phyloP scores from a whole-genome alignment of 2,113 vertebrate species.

The Puffinus mauretanicus region DNA sequence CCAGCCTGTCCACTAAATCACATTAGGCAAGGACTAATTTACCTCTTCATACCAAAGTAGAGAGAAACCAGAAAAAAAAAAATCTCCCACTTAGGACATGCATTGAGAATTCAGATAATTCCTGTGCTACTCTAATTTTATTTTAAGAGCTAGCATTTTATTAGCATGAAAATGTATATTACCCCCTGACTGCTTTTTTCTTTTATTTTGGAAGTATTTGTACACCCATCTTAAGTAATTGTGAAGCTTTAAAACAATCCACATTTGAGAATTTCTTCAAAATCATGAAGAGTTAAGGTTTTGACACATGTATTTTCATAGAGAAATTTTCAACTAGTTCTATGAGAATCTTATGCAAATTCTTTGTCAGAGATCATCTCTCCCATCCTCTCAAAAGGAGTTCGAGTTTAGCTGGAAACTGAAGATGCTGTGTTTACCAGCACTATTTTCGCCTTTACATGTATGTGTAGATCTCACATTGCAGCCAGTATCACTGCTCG shows the following conservation, averaged over 20 bases:
- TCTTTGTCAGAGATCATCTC: neutral
- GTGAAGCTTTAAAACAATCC: neutral
- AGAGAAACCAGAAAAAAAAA: neutral
- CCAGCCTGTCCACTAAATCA: conserved; percentile 51
- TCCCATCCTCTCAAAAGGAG: neutral
- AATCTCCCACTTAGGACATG: neutral
- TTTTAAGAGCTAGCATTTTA: neutral
- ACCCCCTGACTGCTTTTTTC: neutral
- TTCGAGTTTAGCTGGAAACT: neutral
- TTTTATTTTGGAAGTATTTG: neutral
- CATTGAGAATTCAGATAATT: neutral
- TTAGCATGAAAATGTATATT: neutral
- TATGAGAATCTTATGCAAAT: neutral
- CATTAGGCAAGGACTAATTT: conserved; percentile 54
- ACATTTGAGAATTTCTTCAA: neutral
- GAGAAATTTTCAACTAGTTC: neutral
- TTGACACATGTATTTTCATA: neutral
- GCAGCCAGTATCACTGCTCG: neutral
- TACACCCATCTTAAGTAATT: neutral
- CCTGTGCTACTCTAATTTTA: neutral
- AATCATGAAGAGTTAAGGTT: neutral
- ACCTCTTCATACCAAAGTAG: conserved; percentile 27
- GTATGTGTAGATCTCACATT: fast-evolving
- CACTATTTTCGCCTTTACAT: neutral
- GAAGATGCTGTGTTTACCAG: neutral